Evolutionary conservation across 2,113 vertebrate genomes (phyloP).

Genomic region (Ivindomyrus marchei): DNA sequence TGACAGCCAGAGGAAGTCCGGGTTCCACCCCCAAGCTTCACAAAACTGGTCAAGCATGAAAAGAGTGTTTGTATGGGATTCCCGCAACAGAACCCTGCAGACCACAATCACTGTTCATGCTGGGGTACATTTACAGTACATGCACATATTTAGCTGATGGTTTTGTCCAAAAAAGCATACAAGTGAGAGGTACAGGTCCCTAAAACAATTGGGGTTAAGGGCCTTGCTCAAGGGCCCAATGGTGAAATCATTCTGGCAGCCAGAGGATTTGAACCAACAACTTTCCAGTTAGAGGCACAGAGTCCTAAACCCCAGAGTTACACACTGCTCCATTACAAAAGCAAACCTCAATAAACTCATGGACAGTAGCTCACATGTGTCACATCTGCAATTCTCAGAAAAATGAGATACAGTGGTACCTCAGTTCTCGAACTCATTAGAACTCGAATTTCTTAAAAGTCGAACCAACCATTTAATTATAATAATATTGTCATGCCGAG

Average conservation of each 20-base stretch:
- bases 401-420: neutral
- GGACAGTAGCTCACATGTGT: neutral
- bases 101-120: neutral
- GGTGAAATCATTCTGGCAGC: neutral
- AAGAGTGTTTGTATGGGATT: neutral
- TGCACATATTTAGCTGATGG: neutral
- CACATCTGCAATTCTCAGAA: neutral
- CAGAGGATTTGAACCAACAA: neutral
- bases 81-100: neutral
- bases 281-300: neutral
- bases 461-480: no score
- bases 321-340: neutral
- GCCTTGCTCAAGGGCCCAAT: neutral
- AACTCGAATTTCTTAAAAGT: no score
- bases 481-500: no score
- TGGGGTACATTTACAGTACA: no score
- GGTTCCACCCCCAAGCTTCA: neutral
- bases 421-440: no score
- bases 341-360: neutral
- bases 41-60: neutral
- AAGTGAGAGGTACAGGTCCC: neutral
- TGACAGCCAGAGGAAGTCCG: slow-evolving; percentile 9
- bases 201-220: neutral
- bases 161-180: neutral
- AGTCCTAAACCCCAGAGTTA: neutral